Percentiles rank a stretch among this genome's conserved stretches.
Evolutionary conservation across 2,113 vertebrate genomes (phyloP).

Genomic region (Vidua chalybeata): DNA sequence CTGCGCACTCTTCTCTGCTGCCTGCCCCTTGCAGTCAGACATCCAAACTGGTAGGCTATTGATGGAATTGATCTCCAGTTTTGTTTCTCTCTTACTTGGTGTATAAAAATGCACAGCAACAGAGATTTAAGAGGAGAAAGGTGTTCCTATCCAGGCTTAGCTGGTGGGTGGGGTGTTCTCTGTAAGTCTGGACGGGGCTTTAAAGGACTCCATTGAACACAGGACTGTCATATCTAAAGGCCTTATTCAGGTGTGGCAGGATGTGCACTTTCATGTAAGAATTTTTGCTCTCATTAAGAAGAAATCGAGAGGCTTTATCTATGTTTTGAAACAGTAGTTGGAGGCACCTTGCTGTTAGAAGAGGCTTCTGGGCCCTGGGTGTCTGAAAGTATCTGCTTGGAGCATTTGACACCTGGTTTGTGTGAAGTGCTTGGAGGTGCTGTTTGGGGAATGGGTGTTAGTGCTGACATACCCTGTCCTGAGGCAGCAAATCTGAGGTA

Average conservation of each 20-base stretch:
- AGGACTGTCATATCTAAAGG: not conserved
- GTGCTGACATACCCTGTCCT: not conserved
- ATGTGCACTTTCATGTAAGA: not conserved
- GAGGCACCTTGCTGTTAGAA: not conserved
- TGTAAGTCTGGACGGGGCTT: fast-evolving
- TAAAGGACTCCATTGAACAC: not conserved
- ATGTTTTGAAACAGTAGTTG: not conserved
- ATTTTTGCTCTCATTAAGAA: not conserved
- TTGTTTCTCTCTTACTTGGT: not conserved
- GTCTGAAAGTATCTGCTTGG: not conserved
- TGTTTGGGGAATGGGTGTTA: not conserved
- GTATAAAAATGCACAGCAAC: not conserved
- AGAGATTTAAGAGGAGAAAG: not conserved
- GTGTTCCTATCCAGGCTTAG: not conserved
- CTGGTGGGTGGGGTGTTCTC: not conserved
- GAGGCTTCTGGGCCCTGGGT: not conserved
- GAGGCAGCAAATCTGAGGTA: not conserved
- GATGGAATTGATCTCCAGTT: not conserved
- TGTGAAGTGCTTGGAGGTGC: not conserved
- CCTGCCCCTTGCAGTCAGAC: not conserved
- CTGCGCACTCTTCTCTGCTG: not conserved
- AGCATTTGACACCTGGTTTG: not conserved
- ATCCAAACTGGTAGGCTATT: not conserved
- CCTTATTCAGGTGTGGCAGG: not conserved
- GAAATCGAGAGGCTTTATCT: not conserved